Base-by-base conservation (phyloP, 2,888 invertebrate genomes). In the Lysandra coridon region DNA sequence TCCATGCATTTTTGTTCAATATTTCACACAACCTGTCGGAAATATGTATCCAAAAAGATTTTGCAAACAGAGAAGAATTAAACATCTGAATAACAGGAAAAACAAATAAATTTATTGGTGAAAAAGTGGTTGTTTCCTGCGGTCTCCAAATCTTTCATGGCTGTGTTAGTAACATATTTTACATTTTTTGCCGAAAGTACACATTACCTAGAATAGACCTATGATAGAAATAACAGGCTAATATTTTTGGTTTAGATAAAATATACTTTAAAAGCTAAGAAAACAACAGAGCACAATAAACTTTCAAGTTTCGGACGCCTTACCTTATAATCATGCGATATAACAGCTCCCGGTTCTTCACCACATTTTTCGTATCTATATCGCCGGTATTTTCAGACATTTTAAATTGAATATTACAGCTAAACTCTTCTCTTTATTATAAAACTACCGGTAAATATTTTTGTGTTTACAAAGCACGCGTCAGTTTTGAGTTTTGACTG, bases 291-390 rank as follows among this genome's bases (percentile, higher is more conserved):
- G 14, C 17, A 69, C 14, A 37, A 6, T 37, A 14, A 33, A 17
- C 4, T 7, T 69, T 37, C 12, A 14, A 14, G 33, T 23, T 30
- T 69, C 33, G 30, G 33, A 69, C 33, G 23, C 12, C 81, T 84
- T 87, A 90, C 99, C 99, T 98, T 85, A 99, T 98, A 83, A 99
- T 98, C 85, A 99, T 95, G 80, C 98, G 96, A 88, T 99, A 99
- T 75, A 99, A 95, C 82, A 97, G 94, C 87, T 99, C 99, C 80
- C 98, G 95, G 88, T 97, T 98, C 91, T 98, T 98, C 5, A 98
- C 97, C 78, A 98, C 95, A 89, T 98, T 98, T 87, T 96, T 96
- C 0, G 96, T 95, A 87, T 97, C 97, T 6, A 96, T 84, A n/a
- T 93, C 92, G 49, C 86, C 86, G n/a, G 83, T 86, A 57, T 84